phyloP scores from a whole-genome alignment of 2,888 invertebrate species.

The Agrochola litura region DNA sequence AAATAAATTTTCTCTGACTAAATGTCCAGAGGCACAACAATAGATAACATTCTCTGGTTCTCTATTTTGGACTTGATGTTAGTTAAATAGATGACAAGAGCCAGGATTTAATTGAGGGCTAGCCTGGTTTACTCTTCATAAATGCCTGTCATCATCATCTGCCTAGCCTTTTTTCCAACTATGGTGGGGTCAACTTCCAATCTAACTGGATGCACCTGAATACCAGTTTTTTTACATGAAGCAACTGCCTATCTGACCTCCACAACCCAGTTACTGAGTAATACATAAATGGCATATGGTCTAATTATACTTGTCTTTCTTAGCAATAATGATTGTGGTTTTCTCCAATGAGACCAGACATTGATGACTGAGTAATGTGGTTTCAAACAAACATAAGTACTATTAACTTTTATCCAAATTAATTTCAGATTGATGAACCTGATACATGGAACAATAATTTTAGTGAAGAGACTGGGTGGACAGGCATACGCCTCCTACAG shows the following conservation, averaged over 20 bases:
- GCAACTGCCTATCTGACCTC: neutral
- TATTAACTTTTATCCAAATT: neutral
- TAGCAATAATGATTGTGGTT: neutral
- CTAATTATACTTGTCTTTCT: neutral
- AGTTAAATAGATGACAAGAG: neutral
- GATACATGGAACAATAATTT: constrained; percentile 89
- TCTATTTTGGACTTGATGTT: neutral
- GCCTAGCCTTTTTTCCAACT: neutral
- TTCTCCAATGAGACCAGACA: neutral
- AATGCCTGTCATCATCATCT: neutral
- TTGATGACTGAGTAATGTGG: neutral
- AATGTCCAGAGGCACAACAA: neutral
- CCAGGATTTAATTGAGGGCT: neutral
- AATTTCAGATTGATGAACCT: constrained; percentile 87
- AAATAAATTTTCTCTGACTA: neutral
- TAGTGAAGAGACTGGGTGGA: constrained; percentile 90
- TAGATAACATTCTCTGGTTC: neutral
- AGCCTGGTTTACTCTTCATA: neutral
- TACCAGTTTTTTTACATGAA: neutral
- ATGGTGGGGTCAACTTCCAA: neutral
- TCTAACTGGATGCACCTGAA: neutral
- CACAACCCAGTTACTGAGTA: neutral
- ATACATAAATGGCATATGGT: neutral
- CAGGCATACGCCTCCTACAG: constrained; percentile 91
- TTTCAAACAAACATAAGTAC: neutral